phyloP scores from a whole-genome alignment of 1,140 invertebrate genomes.

The Ylistrum balloti region DNA sequence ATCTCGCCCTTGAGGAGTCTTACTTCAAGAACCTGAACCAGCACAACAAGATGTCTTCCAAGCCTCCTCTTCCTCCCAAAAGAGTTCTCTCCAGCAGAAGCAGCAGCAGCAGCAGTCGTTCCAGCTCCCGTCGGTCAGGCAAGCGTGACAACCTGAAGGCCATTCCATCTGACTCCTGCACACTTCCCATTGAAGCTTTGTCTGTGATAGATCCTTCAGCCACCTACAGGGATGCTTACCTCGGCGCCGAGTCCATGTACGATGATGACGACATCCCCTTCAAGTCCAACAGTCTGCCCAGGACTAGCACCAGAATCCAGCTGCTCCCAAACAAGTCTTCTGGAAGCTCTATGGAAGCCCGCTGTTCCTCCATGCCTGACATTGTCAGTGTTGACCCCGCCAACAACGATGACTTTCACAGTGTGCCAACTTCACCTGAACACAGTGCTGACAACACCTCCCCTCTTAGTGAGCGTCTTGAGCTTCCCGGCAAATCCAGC shows the following conservation, averaged over 20 bases:
- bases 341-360: conserved; percentile 67
- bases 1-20: conserved; percentile 73
- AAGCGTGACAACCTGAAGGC: conserved; percentile 46
- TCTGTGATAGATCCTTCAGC: conserved; percentile 54
- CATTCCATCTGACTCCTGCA: conserved; percentile 36
- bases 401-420: conserved; percentile 59
- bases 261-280: conserved; percentile 58
- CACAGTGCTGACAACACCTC: conserved; percentile 62
- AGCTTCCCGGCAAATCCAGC: conserved; percentile 73
- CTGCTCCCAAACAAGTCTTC: conserved; percentile 66
- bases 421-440: conserved; percentile 59
- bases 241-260: conserved; percentile 53
- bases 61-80: conserved; percentile 63
- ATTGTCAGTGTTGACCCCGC: conserved; percentile 63
- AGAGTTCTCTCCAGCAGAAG: conserved; percentile 48
- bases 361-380: conserved; percentile 67
- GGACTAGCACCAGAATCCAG: conserved; percentile 68
- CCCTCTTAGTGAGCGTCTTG: conserved; percentile 65
- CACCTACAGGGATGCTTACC: conserved; percentile 44
- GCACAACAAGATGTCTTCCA: conserved; percentile 51
- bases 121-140: conserved; percentile 48
- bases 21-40: conserved; percentile 69
- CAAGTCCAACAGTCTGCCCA: conserved; percentile 70
- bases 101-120: conserved; percentile 52
- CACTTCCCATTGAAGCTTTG: conserved; percentile 44